phyloP scores from a whole-genome alignment of 2,888 invertebrate genomes.

The Amphipyra tragopoginis region DNA sequence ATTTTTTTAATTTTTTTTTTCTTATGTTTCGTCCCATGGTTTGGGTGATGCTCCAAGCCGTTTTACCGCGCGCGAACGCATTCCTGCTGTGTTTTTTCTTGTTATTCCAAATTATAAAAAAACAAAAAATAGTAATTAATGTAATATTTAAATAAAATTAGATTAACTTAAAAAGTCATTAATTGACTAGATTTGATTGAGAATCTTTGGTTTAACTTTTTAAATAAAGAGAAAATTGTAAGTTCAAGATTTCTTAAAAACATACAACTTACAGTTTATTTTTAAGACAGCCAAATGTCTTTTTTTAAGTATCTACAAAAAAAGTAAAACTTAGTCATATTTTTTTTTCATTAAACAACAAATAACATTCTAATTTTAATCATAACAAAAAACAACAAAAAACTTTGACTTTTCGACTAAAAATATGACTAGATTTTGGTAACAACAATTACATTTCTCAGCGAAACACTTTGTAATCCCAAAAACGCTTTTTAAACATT shows the following conservation, averaged over 20 bases:
- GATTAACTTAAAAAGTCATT: constrained; percentile 33
- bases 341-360: constrained; percentile 36
- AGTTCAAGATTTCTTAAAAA: constrained; percentile 31
- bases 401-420: constrained; percentile 22
- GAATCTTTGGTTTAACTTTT: constrained; percentile 33
- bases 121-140: constrained; percentile 1
- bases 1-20: constrained; percentile 74
- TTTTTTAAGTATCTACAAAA: constrained; percentile 32
- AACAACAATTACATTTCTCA: constrained; percentile 52
- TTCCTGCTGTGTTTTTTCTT: constrained; percentile 40
- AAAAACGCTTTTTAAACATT: constrained; percentile 41
- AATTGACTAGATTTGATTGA: constrained; percentile 56
- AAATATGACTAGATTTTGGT: constrained; percentile 43
- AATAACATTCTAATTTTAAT: constrained; percentile 26
- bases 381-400: constrained; percentile 42
- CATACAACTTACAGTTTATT: constrained; percentile 32
- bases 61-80: constrained; percentile 50
- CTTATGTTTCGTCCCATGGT: constrained; percentile 59
- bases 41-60: constrained; percentile 55
- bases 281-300: constrained; percentile 30
- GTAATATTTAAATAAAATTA: not conserved
- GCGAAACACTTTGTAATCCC: constrained; percentile 46
- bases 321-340: constrained; percentile 33
- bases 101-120: constrained; percentile 11
- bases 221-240: constrained; percentile 15